Evolutionary conservation across 2,113 vertebrate species (phyloP).

Genomic region (Pseudorectes ferrugineus): DNA sequence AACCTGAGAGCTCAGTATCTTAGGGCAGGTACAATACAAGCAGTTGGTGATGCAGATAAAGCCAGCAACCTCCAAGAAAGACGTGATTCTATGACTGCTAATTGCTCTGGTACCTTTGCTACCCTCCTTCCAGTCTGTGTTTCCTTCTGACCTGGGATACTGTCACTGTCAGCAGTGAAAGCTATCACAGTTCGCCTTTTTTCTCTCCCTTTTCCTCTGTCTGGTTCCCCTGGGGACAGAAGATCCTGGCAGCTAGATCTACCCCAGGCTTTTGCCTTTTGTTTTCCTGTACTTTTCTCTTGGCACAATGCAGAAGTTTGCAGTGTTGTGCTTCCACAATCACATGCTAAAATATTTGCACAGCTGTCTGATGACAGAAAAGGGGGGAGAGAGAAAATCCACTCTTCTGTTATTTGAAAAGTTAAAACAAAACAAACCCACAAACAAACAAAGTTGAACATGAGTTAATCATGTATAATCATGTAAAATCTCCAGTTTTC

Average conservation of each 20-base stretch:
- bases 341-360: conserved; percentile 65
- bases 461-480: background rate
- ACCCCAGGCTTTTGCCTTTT: conserved; percentile 42
- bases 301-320: conserved; percentile 54
- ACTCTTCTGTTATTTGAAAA: background rate
- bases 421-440: background rate
- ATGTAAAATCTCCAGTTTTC: background rate
- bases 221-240: background rate
- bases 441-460: background rate
- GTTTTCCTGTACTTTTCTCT: conserved; percentile 49
- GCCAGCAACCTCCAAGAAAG: background rate
- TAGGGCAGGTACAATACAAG: background rate
- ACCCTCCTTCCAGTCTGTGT: background rate
- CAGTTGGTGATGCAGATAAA: background rate
- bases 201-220: background rate
- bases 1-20: background rate
- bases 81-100: background rate
- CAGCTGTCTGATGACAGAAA: conserved; percentile 57
- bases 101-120: background rate
- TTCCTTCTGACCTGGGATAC: background rate
- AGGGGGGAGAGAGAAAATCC: background rate
- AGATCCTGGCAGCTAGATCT: conserved; percentile 47
- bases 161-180: background rate
- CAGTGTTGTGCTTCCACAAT: conserved; percentile 48
- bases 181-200: background rate